Percentiles rank a stretch among this genome's conserved stretches.
phyloP scores from a whole-genome alignment of 1,140 invertebrate genomes.

The Bombus ignitus region DNA sequence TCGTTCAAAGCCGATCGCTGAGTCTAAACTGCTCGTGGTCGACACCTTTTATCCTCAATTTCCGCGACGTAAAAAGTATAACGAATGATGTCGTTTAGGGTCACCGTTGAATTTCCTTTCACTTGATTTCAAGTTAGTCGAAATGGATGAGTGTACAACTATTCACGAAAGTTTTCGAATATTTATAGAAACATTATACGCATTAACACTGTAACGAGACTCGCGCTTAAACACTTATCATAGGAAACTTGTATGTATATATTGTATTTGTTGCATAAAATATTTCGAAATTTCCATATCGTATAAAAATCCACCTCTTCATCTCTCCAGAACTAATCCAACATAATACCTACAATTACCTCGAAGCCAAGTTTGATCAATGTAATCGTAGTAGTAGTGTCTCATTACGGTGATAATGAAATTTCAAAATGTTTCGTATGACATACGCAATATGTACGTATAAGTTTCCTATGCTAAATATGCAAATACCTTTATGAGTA shows the following conservation, averaged over 20 bases:
- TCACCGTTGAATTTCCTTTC: not conserved
- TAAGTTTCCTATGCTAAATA: not conserved
- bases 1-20: not conserved
- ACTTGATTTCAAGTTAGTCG: not conserved
- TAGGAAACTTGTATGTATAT: too few species aligned
- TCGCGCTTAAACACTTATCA: too few species aligned
- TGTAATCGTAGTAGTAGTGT: too few species aligned
- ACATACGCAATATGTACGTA: not conserved
- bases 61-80: constrained; percentile 8
- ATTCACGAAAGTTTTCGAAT: not conserved
- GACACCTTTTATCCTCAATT: not conserved
- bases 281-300: too few species aligned
- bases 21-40: not conserved
- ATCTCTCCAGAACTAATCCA: too few species aligned
- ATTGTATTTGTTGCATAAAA: too few species aligned
- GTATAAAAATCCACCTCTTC: too few species aligned
- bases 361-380: too few species aligned
- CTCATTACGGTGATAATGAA: not conserved
- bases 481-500: not conserved
- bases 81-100: not conserved
- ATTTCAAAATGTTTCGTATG: not conserved
- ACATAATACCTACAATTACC: too few species aligned
- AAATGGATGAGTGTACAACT: not conserved
- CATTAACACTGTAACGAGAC: not conserved
- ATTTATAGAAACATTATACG: not conserved